Evolutionary conservation across 1,140 invertebrate genomes (phyloP).

Genomic region (Trachymyrmex septentrionalis): DNA sequence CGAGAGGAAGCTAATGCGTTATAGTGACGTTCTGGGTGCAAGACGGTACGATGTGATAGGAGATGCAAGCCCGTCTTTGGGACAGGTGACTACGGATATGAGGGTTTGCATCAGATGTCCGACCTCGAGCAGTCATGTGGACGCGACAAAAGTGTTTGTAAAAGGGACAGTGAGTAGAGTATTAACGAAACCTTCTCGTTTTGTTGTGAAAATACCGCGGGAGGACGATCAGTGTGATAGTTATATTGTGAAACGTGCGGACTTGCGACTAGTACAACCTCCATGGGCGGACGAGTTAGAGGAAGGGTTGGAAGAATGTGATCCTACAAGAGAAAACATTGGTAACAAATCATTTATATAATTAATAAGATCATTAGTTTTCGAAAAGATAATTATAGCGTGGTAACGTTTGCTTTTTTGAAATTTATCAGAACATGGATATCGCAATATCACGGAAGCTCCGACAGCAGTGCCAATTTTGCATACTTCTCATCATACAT

Average conservation of each 20-base stretch:
- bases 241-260: constrained; percentile 92
- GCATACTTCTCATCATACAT: constrained; percentile 80
- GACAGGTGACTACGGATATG: constrained; percentile 90
- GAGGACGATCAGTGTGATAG: constrained; percentile 84
- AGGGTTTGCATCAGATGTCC: constrained; percentile 89
- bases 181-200: constrained; percentile 90
- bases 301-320: constrained; percentile 86
- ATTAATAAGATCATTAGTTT: neutral
- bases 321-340: constrained; percentile 78
- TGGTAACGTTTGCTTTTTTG: neutral
- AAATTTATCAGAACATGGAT: constrained; percentile 79
- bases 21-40: constrained; percentile 91
- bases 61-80: constrained; percentile 95
- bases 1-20: constrained; percentile 89
- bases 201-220: constrained; percentile 91
- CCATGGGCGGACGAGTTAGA: constrained; percentile 98
- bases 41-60: constrained; percentile 96
- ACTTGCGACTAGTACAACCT: constrained; percentile 95
- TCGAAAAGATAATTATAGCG: neutral
- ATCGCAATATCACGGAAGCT: constrained; percentile 83
- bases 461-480: constrained; percentile 80
- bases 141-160: constrained; percentile 90
- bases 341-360: constrained; percentile 70
- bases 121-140: constrained; percentile 44
- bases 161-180: constrained; percentile 94